phyloP scores from a whole-genome alignment of 1,140 invertebrate species.

The Geopemphigus sp. region DNA sequence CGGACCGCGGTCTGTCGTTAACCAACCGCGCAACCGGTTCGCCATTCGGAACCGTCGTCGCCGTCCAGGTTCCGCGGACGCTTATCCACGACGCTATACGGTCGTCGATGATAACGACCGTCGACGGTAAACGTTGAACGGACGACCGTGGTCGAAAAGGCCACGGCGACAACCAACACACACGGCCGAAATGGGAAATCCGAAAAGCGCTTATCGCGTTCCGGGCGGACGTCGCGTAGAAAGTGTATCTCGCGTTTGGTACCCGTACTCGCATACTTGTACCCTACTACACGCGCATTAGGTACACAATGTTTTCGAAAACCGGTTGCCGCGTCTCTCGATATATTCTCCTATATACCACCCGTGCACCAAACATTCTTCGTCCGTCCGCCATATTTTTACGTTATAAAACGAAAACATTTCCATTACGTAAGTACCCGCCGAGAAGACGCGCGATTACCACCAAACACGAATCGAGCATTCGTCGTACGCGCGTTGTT shows the following conservation, averaged over 20 bases:
- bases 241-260: slow-evolving; percentile 8
- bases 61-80: too few relatives aligned
- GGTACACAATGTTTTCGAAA: not conserved
- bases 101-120: too few relatives aligned
- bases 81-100: too few relatives aligned
- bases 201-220: slow-evolving; percentile 4
- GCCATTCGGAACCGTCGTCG: too few relatives aligned
- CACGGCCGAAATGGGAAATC: not conserved
- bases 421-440: not conserved
- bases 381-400: not conserved
- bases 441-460: too few relatives aligned
- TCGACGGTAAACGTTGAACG: too few relatives aligned
- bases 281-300: not conserved
- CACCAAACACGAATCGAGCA: not conserved
- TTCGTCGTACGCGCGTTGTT: not conserved
- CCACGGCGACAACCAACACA: too few relatives aligned
- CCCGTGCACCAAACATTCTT: not conserved
- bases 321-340: slow-evolving; percentile 7
- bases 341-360: not conserved
- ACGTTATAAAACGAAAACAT: slow-evolving; percentile 22
- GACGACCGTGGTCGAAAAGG: too few relatives aligned
- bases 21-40: too few relatives aligned
- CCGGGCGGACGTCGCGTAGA: slow-evolving; percentile 11
- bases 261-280: not conserved
- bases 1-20: too few relatives aligned